Percentiles rank a stretch among this genome's conserved stretches.
phyloP scores from a whole-genome alignment of 2,113 vertebrate species.

The Erythrocercus mccallii region DNA sequence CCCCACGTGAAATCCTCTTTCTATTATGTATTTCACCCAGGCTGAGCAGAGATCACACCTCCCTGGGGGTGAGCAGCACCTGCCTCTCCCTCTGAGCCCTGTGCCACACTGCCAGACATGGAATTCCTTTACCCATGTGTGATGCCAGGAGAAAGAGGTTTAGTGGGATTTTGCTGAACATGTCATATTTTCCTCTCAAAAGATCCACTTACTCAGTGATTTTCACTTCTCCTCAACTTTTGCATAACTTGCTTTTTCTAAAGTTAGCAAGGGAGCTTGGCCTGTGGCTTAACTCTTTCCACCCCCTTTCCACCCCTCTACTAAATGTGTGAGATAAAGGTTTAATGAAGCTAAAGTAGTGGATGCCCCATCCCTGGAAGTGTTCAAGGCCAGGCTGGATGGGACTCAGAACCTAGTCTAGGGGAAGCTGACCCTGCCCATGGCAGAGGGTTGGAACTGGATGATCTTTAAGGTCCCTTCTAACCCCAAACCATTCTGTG shows the following conservation, averaged over 20 bases:
- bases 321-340: not conserved
- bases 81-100: not conserved
- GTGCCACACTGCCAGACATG: accelerated
- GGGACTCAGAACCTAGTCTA: not conserved
- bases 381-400: not conserved
- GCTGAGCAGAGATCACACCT: not conserved
- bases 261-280: not conserved
- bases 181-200: not conserved
- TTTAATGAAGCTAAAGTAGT: not conserved
- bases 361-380: not conserved
- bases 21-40: not conserved
- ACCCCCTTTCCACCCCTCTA: not conserved
- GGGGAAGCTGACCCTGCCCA: not conserved
- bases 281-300: not conserved
- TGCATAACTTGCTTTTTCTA: not conserved
- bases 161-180: not conserved
- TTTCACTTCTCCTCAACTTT: not conserved
- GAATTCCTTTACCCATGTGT: accelerated
- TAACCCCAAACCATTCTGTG: not conserved
- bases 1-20: not conserved
- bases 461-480: not conserved
- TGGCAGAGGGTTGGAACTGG: not conserved
- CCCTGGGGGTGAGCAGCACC: not conserved
- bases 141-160: not conserved
- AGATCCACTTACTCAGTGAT: not conserved